Percentiles rank a stretch among this genome's conserved stretches.
phyloP scores from a whole-genome alignment of 2,888 invertebrate genomes.

The Tetropium fuscum region DNA sequence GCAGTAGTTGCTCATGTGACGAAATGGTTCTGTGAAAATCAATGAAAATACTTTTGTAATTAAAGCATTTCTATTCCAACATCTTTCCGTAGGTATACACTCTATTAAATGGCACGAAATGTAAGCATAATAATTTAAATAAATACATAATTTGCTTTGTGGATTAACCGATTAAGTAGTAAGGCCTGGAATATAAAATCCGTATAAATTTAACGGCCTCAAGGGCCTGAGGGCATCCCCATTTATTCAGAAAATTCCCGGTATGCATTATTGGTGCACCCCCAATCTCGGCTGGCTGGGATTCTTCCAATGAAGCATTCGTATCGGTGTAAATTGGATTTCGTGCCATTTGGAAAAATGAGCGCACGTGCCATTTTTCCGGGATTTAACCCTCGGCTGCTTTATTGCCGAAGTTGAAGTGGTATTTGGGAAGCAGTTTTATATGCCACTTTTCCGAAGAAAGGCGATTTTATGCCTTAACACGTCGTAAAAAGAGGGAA shows the following conservation, averaged over 20 bases:
- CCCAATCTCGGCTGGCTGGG: conserved; percentile 41
- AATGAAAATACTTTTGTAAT: too few species aligned
- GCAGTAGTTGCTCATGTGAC: too few species aligned
- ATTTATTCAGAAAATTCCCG: conserved; percentile 7
- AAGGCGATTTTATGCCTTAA: conserved; percentile 37
- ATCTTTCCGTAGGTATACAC: too few species aligned
- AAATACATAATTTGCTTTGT: too few species aligned
- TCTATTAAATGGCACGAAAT: too few species aligned
- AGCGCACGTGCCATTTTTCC: conserved; percentile 48
- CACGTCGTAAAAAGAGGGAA: conserved; percentile 34
- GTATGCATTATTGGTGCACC: conserved; percentile 17
- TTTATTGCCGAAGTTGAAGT: conserved; percentile 50
- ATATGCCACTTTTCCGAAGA: conserved; percentile 37
- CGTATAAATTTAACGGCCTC: too few species aligned
- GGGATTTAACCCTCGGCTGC: conserved; percentile 27
- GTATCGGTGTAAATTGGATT: conserved; percentile 49
- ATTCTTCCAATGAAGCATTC: conserved; percentile 43
- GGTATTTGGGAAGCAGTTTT: conserved; percentile 49
- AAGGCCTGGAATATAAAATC: too few species aligned
- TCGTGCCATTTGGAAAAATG: conserved; percentile 47
- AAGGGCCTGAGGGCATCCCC: too few species aligned
- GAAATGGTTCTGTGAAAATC: too few species aligned
- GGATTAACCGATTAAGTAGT: too few species aligned
- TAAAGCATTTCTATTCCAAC: too few species aligned
- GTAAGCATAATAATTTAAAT: too few species aligned